Conservation (phyloP, 92 coral and sea anemone genomes). For the Phenganax marumi region DNA sequence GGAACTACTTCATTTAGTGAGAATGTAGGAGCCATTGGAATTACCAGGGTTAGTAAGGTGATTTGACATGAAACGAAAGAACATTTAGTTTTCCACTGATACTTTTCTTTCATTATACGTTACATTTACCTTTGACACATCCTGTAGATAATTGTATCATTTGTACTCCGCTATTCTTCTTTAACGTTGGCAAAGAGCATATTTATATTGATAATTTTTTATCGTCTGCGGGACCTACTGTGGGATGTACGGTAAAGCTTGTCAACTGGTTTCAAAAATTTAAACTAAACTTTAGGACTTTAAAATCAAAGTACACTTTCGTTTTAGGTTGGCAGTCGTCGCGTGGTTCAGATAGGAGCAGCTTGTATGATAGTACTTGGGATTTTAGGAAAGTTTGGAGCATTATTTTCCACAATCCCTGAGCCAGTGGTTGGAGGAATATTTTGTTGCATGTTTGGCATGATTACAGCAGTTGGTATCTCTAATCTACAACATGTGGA, state of each 20-base stretch:
- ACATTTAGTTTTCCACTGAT: too few relatives aligned
- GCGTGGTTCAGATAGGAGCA: conserved; percentile 83
- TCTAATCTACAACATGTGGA: conserved; percentile 80
- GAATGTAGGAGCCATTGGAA: conserved; percentile 86
- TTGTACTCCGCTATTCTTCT: too few relatives aligned
- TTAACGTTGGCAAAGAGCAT: too few relatives aligned
- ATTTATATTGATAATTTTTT: too few relatives aligned
- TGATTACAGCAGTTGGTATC: conserved; percentile 80
- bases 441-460: conserved; percentile 84
- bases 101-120: not conserved
- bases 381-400: conserved; percentile 76
- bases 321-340: conserved; percentile 80
- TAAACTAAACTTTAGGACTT: not conserved
- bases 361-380: conserved; percentile 68
- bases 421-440: conserved; percentile 93
- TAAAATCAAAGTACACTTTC: not conserved
- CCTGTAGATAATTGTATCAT: too few relatives aligned
- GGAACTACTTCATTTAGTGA: conserved; percentile 89
- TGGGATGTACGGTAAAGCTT: too few relatives aligned
- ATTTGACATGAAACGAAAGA: not conserved
- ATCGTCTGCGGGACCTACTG: too few relatives aligned
- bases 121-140: too few relatives aligned
- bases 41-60: conserved; percentile 70
- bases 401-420: conserved; percentile 82
- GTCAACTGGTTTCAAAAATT: too few relatives aligned